Conservation (phyloP, 2,113 vertebrate species). For the Thalassarche chlororhynchos region DNA sequence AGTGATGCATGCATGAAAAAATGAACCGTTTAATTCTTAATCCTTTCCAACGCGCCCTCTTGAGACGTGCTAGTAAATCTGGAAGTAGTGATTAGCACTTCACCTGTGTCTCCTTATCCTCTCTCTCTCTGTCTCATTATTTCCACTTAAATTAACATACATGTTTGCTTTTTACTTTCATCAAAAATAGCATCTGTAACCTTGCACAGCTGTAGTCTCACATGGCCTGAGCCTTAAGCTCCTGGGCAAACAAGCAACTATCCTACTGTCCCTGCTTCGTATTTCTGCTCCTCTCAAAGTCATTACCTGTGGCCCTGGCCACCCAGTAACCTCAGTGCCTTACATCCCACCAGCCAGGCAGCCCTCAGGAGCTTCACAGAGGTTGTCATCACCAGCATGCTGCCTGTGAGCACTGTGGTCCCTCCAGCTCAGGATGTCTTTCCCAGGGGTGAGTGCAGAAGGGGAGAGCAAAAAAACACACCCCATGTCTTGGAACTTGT, state of each 20-base stretch:
- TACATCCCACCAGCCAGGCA: background rate
- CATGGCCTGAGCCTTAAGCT: background rate
- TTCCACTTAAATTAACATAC: conserved; percentile 26
- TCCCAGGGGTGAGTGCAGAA: background rate
- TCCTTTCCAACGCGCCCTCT: background rate
- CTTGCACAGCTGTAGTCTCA: background rate
- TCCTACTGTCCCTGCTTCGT: background rate
- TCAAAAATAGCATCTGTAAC: background rate
- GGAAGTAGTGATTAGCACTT: conserved; percentile 37
- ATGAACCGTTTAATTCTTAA: background rate
- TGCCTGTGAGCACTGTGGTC: background rate
- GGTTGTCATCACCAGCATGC: fast-evolving
- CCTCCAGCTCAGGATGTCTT: background rate
- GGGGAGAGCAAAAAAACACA: background rate
- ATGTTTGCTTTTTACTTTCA: conserved; percentile 18
- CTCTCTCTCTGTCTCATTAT: conserved; percentile 2
- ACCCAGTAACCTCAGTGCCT: background rate
- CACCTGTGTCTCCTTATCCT: conserved; percentile 10
- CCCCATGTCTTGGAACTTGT: background rate
- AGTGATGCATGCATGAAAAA: background rate
- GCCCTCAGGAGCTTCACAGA: background rate
- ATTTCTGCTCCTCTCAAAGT: background rate
- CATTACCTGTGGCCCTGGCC: background rate
- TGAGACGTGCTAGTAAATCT: conserved; percentile 2
- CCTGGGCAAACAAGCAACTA: background rate